These are phyloP conservation scores for Cosmia pyralina DNA, from an alignment of 2,888 invertebrate genomes.

Conservation along the genomic window DNA sequence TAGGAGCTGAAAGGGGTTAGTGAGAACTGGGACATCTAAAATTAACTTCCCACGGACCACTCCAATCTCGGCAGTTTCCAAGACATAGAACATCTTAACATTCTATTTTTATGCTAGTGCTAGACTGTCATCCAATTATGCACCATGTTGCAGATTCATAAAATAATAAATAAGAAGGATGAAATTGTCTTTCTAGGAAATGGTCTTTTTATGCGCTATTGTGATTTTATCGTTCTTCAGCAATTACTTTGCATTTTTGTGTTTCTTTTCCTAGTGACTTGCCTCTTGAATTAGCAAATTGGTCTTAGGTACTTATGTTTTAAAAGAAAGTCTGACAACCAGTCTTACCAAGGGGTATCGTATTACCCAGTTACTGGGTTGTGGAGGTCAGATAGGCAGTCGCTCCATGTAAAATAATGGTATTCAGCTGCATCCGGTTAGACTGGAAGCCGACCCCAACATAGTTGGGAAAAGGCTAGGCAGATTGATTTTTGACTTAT, in stretches of 20 bases:
- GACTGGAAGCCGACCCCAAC: no score
- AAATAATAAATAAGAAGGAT: conserved; percentile 26
- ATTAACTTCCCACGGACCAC: conserved; percentile 26
- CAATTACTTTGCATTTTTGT: conserved; percentile 9
- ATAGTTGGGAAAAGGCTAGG: no score
- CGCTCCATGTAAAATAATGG: no score
- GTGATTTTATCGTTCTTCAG: conserved; percentile 25
- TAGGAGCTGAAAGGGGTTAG: background rate
- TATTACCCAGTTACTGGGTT: no score
- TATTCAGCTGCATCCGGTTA: no score
- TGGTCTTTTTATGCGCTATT: conserved; percentile 23
- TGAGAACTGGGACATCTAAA: conserved; percentile 41
- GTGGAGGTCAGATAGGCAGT: no score
- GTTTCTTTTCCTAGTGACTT: background rate
- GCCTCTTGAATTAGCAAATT: background rate
- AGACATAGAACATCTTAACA: conserved; percentile 1
- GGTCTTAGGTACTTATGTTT: no score
- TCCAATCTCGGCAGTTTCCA: conserved; percentile 1
- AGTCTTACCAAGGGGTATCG: no score
- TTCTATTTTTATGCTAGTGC: conserved; percentile 10
- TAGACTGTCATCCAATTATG: conserved; percentile 4
- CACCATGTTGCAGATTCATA: conserved; percentile 18
- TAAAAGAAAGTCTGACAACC: no score
- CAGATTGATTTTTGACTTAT: no score
- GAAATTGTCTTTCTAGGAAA: conserved; percentile 7